Evolutionary conservation across 1,140 invertebrate genomes (phyloP).

Genomic region (Ladona fulva): DNA sequence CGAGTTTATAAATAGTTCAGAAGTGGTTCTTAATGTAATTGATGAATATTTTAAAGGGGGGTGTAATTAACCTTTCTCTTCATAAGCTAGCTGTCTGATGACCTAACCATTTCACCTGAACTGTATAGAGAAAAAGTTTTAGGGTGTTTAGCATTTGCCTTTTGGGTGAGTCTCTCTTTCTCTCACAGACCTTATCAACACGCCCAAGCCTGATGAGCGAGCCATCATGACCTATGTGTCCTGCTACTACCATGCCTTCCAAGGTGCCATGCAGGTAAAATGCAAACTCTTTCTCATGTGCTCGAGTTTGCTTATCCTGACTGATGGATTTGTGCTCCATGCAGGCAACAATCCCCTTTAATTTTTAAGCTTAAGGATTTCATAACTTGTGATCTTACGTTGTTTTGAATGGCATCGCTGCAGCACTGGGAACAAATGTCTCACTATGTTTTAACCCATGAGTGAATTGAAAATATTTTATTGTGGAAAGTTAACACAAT

Average conservation of each 20-base stretch:
- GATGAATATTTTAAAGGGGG: too few relatives aligned
- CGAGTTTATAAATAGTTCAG: too few relatives aligned
- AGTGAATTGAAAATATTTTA: neutral
- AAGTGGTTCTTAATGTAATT: too few relatives aligned
- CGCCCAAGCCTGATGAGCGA: slow-evolving; percentile 93
- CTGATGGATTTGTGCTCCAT: slow-evolving; percentile 6
- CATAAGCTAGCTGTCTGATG: too few relatives aligned
- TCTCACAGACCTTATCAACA: slow-evolving; percentile 91
- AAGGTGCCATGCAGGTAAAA: slow-evolving; percentile 93
- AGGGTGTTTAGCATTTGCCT: neutral
- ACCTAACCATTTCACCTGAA: too few relatives aligned
- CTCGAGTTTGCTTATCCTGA: neutral
- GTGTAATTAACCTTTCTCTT: too few relatives aligned
- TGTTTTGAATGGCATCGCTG: neutral
- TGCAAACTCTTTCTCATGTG: neutral
- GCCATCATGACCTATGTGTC: slow-evolving; percentile 98
- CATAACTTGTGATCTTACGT: neutral
- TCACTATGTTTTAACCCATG: neutral
- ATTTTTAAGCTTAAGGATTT: neutral
- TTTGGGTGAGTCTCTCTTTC: slow-evolving; percentile 11
- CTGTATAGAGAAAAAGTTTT: neutral
- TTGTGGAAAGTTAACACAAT: too few relatives aligned
- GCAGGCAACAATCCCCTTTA: neutral
- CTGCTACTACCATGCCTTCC: slow-evolving; percentile 98
- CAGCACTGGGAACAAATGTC: neutral